These are phyloP conservation scores for Camponotus vicinus DNA, from an alignment of 1,140 invertebrate genomes.

Conservation along the genomic window DNA sequence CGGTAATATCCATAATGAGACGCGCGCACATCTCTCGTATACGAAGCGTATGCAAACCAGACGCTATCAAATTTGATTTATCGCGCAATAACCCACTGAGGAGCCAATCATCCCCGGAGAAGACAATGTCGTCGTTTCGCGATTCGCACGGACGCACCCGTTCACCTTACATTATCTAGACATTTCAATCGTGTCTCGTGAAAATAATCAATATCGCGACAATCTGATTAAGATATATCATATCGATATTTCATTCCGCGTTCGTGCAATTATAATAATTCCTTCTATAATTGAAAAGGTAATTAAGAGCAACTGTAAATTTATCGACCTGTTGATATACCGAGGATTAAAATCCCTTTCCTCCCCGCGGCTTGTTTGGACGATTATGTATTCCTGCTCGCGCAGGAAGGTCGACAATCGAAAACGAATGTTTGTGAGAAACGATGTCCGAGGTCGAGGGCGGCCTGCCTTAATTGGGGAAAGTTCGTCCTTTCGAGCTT, in stretches of 20 bases:
- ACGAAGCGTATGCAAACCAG: slow-evolving; percentile 60
- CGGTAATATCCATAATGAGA: slow-evolving; percentile 77
- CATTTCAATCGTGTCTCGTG: slow-evolving; percentile 22
- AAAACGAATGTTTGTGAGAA: slow-evolving; percentile 28
- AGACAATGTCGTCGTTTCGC: slow-evolving; percentile 51
- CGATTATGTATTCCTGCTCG: neutral
- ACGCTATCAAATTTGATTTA: slow-evolving; percentile 81
- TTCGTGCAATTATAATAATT: neutral
- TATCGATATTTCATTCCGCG: neutral
- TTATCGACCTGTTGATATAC: neutral
- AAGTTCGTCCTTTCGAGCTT: slow-evolving; percentile 65
- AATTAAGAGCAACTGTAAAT: neutral
- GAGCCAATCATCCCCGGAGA: slow-evolving; percentile 71
- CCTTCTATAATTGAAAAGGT: neutral
- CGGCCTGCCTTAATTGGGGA: slow-evolving; percentile 68
- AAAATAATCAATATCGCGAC: too few relatives aligned
- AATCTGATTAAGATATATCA: neutral
- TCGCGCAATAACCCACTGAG: slow-evolving; percentile 77
- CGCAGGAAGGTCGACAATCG: neutral
- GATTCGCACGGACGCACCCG: slow-evolving; percentile 8
- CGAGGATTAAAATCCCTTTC: neutral
- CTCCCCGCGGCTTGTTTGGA: neutral
- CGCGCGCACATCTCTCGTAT: slow-evolving; percentile 64
- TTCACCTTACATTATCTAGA: neutral
- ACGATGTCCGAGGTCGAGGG: slow-evolving; percentile 28